These are phyloP conservation scores for honey bee (Apis mellifera) DNA, from an alignment of 1,140 invertebrate species.

Conservation along the genomic window DNA sequence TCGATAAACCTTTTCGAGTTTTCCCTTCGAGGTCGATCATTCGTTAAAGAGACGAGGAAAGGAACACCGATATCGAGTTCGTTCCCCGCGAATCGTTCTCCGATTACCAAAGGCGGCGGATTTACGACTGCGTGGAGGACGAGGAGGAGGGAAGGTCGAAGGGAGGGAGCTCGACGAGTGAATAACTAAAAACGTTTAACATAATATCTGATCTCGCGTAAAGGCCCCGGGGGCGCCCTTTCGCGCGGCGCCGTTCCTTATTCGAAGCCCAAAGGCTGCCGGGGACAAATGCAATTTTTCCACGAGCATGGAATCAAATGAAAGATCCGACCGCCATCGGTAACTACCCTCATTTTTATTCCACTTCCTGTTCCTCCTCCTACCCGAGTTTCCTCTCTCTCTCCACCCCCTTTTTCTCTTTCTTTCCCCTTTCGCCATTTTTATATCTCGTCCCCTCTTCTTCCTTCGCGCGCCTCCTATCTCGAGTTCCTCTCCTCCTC, in stretches of 20 bases:
- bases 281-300: slow-evolving; percentile 73
- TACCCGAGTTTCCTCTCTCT: background rate
- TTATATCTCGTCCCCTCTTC: background rate
- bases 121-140: slow-evolving; percentile 10
- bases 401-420: slow-evolving; percentile 2
- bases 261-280: slow-evolving; percentile 64
- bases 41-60: slow-evolving; percentile 38
- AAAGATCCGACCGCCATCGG: slow-evolving; percentile 69
- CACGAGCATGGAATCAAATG: slow-evolving; percentile 68
- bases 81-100: slow-evolving; percentile 65
- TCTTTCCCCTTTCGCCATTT: background rate
- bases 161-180: slow-evolving; percentile 63
- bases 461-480: too few relatives aligned
- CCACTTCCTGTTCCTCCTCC: slow-evolving; percentile 21
- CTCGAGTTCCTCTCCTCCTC: background rate
- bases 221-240: slow-evolving; percentile 66
- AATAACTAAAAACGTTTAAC: slow-evolving; percentile 76
- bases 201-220: slow-evolving; percentile 75
- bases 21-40: slow-evolving; percentile 50
- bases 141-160: background rate
- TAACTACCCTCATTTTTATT: slow-evolving; percentile 69
- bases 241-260: slow-evolving; percentile 62
- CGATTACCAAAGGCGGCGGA: slow-evolving; percentile 67
- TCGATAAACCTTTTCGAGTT: slow-evolving; percentile 50
- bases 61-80: slow-evolving; percentile 31